A percentile compares a stretch with the other conserved stretches of the same genome.
These are phyloP conservation scores for Macropis europaea DNA, from an alignment of 2,888 invertebrate genomes.

Conservation along the genomic window DNA sequence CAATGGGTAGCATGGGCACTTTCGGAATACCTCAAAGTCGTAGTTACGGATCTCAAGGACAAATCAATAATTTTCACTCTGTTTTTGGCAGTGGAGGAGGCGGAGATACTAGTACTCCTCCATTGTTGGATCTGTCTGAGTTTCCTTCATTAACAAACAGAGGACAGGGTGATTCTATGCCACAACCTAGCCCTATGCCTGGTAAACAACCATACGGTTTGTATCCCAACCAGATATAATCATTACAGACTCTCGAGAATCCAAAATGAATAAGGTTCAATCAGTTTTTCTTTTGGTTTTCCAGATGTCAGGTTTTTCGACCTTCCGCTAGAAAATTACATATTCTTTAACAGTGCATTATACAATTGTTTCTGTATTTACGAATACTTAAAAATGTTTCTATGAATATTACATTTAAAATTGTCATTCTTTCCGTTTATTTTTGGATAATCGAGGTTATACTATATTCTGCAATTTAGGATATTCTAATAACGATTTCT, in stretches of 20 bases:
- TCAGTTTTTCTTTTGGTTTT: no score
- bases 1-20: slow-evolving; percentile 84
- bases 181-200: slow-evolving; percentile 91
- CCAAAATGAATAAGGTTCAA: no score
- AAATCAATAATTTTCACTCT: slow-evolving; percentile 86
- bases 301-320: no score
- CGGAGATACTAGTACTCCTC: slow-evolving; percentile 89
- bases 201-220: slow-evolving; percentile 96
- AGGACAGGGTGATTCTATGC: slow-evolving; percentile 89
- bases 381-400: slow-evolving; percentile 5
- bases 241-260: no score
- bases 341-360: no score
- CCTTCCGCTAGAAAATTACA: no score
- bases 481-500: slow-evolving; percentile 5
- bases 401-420: background rate
- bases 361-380: no score
- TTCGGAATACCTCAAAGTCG: slow-evolving; percentile 84
- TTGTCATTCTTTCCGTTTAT: no score
- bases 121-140: slow-evolving; percentile 94
- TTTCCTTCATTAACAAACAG: slow-evolving; percentile 95
- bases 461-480: background rate
- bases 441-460: background rate
- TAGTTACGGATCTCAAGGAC: slow-evolving; percentile 81
- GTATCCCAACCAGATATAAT: no score
- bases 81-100: slow-evolving; percentile 87